Conservation (phyloP, 2,888 invertebrate genomes). For the Trichogramma evanescens region DNA sequence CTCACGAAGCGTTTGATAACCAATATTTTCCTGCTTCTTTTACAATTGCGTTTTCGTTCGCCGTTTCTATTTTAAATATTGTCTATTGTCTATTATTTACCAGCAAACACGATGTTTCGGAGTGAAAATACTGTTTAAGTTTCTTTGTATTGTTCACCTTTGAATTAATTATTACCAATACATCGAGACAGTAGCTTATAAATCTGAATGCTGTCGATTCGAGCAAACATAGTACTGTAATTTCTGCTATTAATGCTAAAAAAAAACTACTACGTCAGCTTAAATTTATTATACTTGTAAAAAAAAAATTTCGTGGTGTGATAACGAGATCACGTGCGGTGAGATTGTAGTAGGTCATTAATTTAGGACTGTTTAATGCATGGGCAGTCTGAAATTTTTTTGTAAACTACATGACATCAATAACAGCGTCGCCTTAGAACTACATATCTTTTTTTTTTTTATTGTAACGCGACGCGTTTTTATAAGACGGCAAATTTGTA, state of each 20-base stretch:
- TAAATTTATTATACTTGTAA: slow-evolving; percentile 17
- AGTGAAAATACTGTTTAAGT: slow-evolving; percentile 2
- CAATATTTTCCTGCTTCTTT: slow-evolving; percentile 1
- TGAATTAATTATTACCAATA: not conserved
- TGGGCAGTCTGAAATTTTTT: too few relatives aligned
- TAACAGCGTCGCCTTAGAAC: slow-evolving; percentile 3
- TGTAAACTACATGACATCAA: slow-evolving; percentile 16
- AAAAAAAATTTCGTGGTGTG: slow-evolving; percentile 18
- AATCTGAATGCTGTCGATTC: slow-evolving; percentile 10
- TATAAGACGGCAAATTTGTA: not conserved
- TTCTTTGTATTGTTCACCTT: slow-evolving; percentile 3
- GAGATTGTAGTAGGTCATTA: slow-evolving; percentile 10
- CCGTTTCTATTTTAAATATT: not conserved
- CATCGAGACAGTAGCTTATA: slow-evolving; percentile 4
- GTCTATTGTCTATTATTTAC: slow-evolving; percentile 2
- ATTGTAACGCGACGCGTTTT: slow-evolving; percentile 3
- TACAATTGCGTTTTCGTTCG: slow-evolving; percentile 13
- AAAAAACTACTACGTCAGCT: slow-evolving; percentile 14
- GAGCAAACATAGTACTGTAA: slow-evolving; percentile 20
- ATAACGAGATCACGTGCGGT: slow-evolving; percentile 22
- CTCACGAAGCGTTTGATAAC: slow-evolving; percentile 3
- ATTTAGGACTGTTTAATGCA: too few relatives aligned
- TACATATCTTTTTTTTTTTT: not conserved
- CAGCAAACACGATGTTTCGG: slow-evolving; percentile 4
- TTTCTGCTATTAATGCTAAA: slow-evolving; percentile 21